Conservation (phyloP, 2,797 vertebrate species). For the Scolopax rusticola region DNA sequence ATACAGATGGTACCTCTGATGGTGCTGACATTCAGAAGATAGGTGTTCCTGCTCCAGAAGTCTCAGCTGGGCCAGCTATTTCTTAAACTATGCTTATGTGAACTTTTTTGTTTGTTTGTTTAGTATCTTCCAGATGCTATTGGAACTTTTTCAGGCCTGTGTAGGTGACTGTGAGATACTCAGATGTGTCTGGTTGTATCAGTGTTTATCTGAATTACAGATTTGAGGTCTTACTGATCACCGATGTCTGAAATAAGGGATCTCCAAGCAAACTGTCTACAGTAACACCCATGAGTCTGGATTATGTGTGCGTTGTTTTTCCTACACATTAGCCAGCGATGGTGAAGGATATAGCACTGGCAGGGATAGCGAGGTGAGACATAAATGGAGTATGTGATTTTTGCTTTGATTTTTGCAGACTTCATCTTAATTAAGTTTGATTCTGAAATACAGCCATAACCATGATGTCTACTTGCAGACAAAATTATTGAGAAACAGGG, state of each 20-base stretch:
- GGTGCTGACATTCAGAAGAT: not conserved
- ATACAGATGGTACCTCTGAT: not conserved
- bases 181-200: not conserved
- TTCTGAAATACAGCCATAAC: not conserved
- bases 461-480: not conserved
- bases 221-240: not conserved
- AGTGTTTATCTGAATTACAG: not conserved
- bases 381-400: not conserved
- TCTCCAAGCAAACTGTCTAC: not conserved
- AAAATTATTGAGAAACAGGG: not conserved
- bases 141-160: not conserved
- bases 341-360: not conserved
- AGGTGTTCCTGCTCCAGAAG: not conserved
- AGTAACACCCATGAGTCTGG: not conserved
- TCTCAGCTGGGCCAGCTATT: not conserved
- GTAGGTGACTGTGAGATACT: not conserved
- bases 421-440: not conserved
- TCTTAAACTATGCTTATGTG: not conserved
- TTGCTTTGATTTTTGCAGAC: not conserved
- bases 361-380: not conserved
- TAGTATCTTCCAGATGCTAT: not conserved
- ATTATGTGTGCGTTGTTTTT: rapidly evolving
- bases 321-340: rapidly evolving
- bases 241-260: not conserved
- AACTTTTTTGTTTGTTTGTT: not conserved